Evolutionary conservation across 2,113 vertebrate genomes (phyloP), one percentile per base, ranked within the genome.

Genomic region (Nothobranchius kuhntae): DNA sequence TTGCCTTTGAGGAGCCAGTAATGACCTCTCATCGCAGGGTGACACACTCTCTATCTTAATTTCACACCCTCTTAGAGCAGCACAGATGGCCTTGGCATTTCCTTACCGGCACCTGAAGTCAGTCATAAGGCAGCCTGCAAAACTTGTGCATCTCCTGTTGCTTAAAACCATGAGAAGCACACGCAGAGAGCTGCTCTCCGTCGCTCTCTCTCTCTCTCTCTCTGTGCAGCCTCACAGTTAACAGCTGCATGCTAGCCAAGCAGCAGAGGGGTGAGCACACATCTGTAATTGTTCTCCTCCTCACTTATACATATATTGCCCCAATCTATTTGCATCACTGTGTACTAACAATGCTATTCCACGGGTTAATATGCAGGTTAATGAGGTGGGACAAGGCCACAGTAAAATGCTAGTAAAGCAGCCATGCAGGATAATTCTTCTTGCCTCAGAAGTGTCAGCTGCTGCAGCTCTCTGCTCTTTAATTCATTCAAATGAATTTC

Each of bases 21-120:
- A 91, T 86, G 88, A 88, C 84, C 87, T 80, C 85, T 83, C 82
- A 77, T 82, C 13, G 70, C 79, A 48, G 65, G 65, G 69, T 84
- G 82, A 83, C 88, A 85, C 78, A 75, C 72, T 71, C 86, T 89
- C 84, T 80, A 51, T 91, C 88, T 91, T 87, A 84, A 89, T 89
- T 91, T 89, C 89, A 87, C 89, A 89, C 85, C 86, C 81, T 83
- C 82, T 78, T 80, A 75, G 77, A 87, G 85, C 78, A 74, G 80
- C 76, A 76, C 78, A 89, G 89, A 86, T 89, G 83, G 86, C 78
- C 77, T 83, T 85, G 82, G 86, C 86, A 87, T 86, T 87, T 86
- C 77, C 77, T 70, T 83, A 86, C 86, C 84, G 72, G 78, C 75
- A 48, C 74, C 78, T 38, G 17, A 79, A 81, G 80, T 55, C 74